Evolutionary conservation across 2,888 invertebrate species (phyloP).

Genomic region (Epinotia nisella): DNA sequence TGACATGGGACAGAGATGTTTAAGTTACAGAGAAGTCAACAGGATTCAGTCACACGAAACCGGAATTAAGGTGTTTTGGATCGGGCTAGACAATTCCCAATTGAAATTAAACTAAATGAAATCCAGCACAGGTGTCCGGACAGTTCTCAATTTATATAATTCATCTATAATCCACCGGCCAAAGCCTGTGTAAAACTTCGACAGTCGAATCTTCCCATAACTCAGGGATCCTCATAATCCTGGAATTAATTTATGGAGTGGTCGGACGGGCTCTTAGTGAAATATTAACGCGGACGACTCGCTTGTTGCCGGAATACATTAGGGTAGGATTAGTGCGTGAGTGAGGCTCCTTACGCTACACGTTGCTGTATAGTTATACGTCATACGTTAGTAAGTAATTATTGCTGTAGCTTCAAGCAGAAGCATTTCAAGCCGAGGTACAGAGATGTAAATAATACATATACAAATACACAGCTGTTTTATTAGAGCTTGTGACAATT

Average conservation of each 20-base stretch:
- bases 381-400: slow-evolving; percentile 2
- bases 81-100: not conserved
- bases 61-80: not conserved
- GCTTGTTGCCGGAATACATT: slow-evolving; percentile 33
- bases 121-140: slow-evolving; percentile 16
- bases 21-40: no score
- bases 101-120: slow-evolving; percentile 20
- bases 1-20: no score
- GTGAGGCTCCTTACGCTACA: slow-evolving; percentile 27
- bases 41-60: not conserved
- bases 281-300: slow-evolving; percentile 40
- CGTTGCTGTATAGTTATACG: not conserved
- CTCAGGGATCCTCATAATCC: slow-evolving; percentile 41
- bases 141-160: slow-evolving; percentile 28
- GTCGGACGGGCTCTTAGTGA: slow-evolving; percentile 31
- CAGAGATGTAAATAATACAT: no score
- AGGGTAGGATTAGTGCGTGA: slow-evolving; percentile 28
- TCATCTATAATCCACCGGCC: slow-evolving; percentile 19
- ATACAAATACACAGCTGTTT: not conserved
- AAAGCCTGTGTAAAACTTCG: slow-evolving; percentile 40
- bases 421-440: not conserved
- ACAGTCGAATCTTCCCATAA: slow-evolving; percentile 44
- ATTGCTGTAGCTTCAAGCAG: not conserved
- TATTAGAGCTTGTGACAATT: not conserved
- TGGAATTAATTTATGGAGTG: slow-evolving; percentile 44